Evolutionary conservation across 2,797 vertebrate species (phyloP).

Genomic region (Erithacus rubecula): DNA sequence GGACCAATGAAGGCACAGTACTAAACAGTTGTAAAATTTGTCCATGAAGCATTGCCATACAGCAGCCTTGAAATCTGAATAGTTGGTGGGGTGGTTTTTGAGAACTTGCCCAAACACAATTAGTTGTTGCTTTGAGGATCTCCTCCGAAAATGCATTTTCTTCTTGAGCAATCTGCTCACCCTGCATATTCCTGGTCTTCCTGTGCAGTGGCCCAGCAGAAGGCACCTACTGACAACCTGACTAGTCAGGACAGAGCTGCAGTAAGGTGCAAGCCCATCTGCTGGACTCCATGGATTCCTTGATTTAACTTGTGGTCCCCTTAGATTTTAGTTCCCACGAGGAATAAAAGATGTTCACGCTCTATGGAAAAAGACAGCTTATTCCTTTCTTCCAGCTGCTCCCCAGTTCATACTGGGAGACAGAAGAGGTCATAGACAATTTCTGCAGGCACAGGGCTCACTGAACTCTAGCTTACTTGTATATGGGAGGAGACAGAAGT

Average conservation of each 20-base stretch:
- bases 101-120: neutral
- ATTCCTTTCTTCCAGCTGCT: neutral
- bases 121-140: neutral
- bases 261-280: neutral
- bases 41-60: neutral
- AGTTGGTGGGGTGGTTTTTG: neutral
- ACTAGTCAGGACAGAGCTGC: neutral
- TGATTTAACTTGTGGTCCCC: neutral
- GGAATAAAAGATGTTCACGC: neutral
- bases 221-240: neutral
- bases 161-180: neutral
- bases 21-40: neutral
- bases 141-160: neutral
- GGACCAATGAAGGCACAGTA: neutral
- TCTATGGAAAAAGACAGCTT: neutral
- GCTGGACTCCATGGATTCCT: neutral
- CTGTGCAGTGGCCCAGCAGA: neutral
- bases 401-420: neutral
- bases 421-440: neutral
- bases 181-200: neutral
- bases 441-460: neutral
- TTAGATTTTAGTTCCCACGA: neutral
- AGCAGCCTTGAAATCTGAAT: neutral
- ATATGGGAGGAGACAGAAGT: neutral
- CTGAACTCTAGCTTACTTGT: neutral